These are phyloP conservation scores for Phaedon cochleariae DNA, from an alignment of 2,888 invertebrate species.

Conservation along the genomic window DNA sequence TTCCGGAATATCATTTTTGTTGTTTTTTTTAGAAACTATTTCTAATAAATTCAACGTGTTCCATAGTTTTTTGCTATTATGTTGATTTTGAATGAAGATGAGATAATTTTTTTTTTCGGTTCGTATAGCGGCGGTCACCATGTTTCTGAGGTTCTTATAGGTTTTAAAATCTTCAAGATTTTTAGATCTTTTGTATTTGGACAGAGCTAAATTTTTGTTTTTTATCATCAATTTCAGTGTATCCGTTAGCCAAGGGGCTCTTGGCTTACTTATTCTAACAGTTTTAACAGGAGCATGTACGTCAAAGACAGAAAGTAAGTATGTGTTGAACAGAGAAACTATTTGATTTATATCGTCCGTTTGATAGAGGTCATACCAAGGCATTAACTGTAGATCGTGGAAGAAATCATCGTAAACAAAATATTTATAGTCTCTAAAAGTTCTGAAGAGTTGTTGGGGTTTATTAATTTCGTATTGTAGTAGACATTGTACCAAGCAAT, in stretches of 20 bases:
- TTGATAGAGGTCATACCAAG: neutral
- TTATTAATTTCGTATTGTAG: neutral
- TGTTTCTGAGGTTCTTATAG: neutral
- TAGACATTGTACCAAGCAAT: neutral
- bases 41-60: conserved; percentile 4
- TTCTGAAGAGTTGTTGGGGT: neutral
- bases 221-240: neutral
- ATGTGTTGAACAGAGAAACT: conserved; percentile 5
- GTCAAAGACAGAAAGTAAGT: conserved; percentile 13
- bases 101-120: neutral
- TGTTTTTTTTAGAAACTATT: conserved; percentile 1
- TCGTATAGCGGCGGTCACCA: neutral
- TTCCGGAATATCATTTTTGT: neutral
- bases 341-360: neutral
- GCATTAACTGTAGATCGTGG: neutral
- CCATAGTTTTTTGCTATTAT: neutral
- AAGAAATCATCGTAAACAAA: conserved; percentile 1
- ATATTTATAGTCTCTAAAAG: neutral
- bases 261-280: conserved; percentile 2
- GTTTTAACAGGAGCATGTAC: conserved; percentile 18
- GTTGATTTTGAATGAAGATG: neutral
- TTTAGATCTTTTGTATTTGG: conserved; percentile 16
- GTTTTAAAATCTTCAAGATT: neutral
- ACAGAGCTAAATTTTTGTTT: neutral
- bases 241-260: conserved; percentile 3